Base-by-base conservation (phyloP, 2,113 vertebrate species). In the Aleadryas rufinucha region DNA sequence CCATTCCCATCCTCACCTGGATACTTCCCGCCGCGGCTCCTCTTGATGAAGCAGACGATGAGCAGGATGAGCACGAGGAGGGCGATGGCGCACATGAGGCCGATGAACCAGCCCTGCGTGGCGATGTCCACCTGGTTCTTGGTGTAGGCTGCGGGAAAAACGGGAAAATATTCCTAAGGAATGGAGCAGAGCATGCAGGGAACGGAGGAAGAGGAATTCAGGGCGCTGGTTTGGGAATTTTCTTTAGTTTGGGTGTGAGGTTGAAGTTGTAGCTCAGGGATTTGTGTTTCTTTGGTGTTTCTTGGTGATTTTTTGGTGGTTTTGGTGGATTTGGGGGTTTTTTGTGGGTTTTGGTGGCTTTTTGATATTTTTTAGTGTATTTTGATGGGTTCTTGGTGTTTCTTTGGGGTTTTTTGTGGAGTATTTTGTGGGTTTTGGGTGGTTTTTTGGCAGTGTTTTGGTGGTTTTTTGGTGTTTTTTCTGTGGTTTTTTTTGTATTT, bases 81-180 rank as follows among this genome's bases (percentile, higher is more conserved):
- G 57, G 99, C 99, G 4, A 99, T 98, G 95, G 99, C 99, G 33
- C 99, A 99, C 99, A 99, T 99, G 88, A 99, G 97, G 84, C 99
- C 99, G 14, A 99, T 99, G 98, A 99, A 99, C 99, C 99, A 99
- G 97, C 99, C 99, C 95, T 99, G 99, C 12, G 99, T 99, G 70
- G 99, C 99, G 23, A 99, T 99, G 98, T 99, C 99, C 4, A 98
- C 98, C 28, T 99, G 99, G 89, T 99, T 99, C 94, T 99, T 99
- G 95, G 98, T 99, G 93, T 99, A 99, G 75, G 99, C 99, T 99
- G 98, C 13, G 54, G 78, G 83, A 21, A 93, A 93, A 95, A 9
- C 1, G 41, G 82, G 23, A 11, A 35, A 11, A 37, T 4, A 2
- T 5, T 79, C 66, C 26, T 60, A 6, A 75, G 42, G 47, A 57